phyloP scores from a whole-genome alignment of 1,140 invertebrate species.

The Trichonephila clavipes region DNA sequence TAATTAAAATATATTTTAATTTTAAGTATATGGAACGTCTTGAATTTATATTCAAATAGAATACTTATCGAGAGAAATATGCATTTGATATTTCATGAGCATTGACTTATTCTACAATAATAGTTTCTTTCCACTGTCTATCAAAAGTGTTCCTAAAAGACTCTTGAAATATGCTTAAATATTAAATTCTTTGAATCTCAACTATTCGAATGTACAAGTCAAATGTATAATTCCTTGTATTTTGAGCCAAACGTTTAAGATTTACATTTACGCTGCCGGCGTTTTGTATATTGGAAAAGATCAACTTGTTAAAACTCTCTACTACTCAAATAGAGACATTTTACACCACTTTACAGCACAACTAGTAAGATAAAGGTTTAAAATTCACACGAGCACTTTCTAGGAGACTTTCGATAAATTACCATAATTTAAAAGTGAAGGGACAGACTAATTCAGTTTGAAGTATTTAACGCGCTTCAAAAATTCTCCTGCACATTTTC shows the following conservation, averaged over 20 bases:
- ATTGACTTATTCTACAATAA: too few relatives aligned
- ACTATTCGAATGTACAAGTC: background rate
- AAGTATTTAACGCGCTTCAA: slow-evolving; percentile 58
- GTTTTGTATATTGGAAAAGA: background rate
- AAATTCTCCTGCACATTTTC: background rate
- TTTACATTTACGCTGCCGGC: background rate
- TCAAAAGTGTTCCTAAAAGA: too few relatives aligned
- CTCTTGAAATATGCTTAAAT: background rate
- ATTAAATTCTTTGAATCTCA: background rate
- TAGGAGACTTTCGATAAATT: slow-evolving; percentile 51
- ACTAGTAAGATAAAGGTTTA: slow-evolving; percentile 1
- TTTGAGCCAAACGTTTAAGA: background rate
- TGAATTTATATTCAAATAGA: too few relatives aligned
- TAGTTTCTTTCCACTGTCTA: too few relatives aligned
- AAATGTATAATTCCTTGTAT: background rate
- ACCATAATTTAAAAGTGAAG: slow-evolving; percentile 73
- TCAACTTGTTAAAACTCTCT: background rate
- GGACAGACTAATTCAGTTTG: slow-evolving; percentile 69
- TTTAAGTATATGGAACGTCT: too few relatives aligned
- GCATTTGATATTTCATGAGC: too few relatives aligned
- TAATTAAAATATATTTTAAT: too few relatives aligned
- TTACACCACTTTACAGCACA: slow-evolving; percentile 21
- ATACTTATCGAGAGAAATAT: too few relatives aligned
- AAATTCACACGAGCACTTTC: slow-evolving; percentile 61
- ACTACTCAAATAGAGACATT: background rate